Evolutionary conservation across 2,888 invertebrate species (phyloP).

Genomic region (Hypomecis atomaria): DNA sequence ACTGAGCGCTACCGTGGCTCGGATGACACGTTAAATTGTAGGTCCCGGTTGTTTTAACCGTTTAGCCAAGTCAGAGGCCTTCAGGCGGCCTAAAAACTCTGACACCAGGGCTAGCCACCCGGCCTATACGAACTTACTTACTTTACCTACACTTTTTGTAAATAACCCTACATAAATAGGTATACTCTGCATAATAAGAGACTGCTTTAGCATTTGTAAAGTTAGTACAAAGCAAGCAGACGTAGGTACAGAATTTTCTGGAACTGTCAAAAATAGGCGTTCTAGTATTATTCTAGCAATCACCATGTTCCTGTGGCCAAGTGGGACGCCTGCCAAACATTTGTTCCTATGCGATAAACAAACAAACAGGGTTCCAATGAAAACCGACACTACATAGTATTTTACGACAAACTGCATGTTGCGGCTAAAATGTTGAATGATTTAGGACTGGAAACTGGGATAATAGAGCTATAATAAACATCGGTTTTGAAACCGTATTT

Average conservation of each 20-base stretch:
- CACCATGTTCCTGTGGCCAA: neutral
- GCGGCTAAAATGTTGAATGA: neutral
- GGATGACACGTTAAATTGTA: too few species aligned
- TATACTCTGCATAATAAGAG: too few species aligned
- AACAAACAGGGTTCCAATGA: conserved; percentile 15
- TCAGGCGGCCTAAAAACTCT: too few species aligned
- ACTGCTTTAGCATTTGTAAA: too few species aligned
- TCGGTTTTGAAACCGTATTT: neutral
- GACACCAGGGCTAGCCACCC: too few species aligned
- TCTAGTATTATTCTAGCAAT: conserved; percentile 10
- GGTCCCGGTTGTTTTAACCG: too few species aligned
- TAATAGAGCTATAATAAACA: neutral
- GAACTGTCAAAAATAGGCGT: neutral
- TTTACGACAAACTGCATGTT: neutral
- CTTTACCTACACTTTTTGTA: too few species aligned
- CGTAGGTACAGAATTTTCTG: neutral
- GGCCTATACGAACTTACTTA: too few species aligned
- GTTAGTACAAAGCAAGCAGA: neutral
- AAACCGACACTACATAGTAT: conserved; percentile 8
- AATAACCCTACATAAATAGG: too few species aligned
- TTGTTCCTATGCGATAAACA: neutral
- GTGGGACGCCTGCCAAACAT: conserved; percentile 19
- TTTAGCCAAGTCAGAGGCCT: too few species aligned
- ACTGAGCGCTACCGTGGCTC: too few species aligned
- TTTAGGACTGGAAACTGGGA: neutral